Percentiles rank a stretch among this genome's conserved stretches.
Evolutionary conservation across 2,113 vertebrate species (phyloP).

Genomic region (Montifringilla adamsi): DNA sequence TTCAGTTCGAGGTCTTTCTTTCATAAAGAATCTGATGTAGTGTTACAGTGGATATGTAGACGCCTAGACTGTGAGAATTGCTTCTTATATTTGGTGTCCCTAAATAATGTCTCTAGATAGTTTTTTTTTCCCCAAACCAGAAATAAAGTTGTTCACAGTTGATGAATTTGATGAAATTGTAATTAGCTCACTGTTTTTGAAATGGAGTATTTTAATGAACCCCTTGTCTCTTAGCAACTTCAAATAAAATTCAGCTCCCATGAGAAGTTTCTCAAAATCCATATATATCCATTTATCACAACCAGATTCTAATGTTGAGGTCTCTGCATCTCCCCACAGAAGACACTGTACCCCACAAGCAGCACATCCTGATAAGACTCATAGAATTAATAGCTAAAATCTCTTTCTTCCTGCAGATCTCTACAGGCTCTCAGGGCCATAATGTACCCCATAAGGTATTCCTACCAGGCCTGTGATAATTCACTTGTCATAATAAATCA

Average conservation of each 20-base stretch:
- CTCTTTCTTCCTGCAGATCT: neutral
- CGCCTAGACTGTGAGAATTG: neutral
- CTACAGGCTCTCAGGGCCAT: neutral
- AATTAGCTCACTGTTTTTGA: neutral
- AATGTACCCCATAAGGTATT: neutral
- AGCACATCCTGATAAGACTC: rapidly evolving
- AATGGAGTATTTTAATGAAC: neutral
- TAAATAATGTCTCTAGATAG: neutral
- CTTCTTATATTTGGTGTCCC: neutral
- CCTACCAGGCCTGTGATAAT: neutral
- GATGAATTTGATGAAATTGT: neutral
- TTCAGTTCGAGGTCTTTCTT: neutral
- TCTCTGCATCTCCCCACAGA: neutral
- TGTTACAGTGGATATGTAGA: neutral
- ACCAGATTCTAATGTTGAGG: neutral
- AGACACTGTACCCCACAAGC: neutral
- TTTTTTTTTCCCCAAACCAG: neutral
- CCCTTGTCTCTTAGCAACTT: neutral
- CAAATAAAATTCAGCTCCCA: neutral
- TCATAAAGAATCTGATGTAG: neutral
- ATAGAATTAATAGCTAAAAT: neutral
- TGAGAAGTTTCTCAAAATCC: neutral
- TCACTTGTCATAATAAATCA: neutral
- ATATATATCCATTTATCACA: neutral
- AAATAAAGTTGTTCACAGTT: neutral